Evolutionary conservation across 2,888 invertebrate genomes (phyloP).

Genomic region (Herminia tarsipennalis): DNA sequence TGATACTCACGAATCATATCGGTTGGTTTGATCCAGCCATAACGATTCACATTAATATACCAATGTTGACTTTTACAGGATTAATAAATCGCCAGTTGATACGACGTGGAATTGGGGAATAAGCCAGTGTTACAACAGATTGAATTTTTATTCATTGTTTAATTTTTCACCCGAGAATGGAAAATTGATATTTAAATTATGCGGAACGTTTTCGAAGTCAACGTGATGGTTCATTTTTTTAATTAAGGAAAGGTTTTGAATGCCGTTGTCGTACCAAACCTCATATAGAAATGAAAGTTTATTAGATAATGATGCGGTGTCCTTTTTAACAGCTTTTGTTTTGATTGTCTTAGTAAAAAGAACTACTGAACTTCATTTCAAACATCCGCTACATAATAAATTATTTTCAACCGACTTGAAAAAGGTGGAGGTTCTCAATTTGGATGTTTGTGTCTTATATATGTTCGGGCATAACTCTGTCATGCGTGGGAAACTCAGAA

Average conservation of each 20-base stretch:
- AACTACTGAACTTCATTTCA: too few species aligned
- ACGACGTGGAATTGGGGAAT: constrained; percentile 18
- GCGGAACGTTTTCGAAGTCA: constrained; percentile 18
- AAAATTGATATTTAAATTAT: constrained; percentile 35
- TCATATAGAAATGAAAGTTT: too few species aligned
- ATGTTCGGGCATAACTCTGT: too few species aligned
- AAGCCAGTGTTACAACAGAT: constrained; percentile 26
- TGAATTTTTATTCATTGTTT: constrained; percentile 26
- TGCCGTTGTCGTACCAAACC: constrained; percentile 3
- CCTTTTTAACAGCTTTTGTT: too few species aligned
- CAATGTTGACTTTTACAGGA: constrained; percentile 20
- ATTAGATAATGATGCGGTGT: too few species aligned
- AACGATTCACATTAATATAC: constrained; percentile 11
- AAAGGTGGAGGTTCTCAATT: too few species aligned
- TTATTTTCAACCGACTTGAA: too few species aligned
- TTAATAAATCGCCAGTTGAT: constrained; percentile 30
- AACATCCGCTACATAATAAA: too few species aligned
- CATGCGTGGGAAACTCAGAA: too few species aligned
- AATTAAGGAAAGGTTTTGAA: constrained; percentile 34
- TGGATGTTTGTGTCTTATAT: too few species aligned
- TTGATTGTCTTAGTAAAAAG: too few species aligned
- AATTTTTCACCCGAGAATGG: constrained; percentile 14
- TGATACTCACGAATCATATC: constrained; percentile 21
- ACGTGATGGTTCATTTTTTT: constrained; percentile 21
- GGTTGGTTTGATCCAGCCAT: constrained; percentile 14